phyloP scores from a whole-genome alignment of 1,140 invertebrate species.

The Gryon sp. region DNA sequence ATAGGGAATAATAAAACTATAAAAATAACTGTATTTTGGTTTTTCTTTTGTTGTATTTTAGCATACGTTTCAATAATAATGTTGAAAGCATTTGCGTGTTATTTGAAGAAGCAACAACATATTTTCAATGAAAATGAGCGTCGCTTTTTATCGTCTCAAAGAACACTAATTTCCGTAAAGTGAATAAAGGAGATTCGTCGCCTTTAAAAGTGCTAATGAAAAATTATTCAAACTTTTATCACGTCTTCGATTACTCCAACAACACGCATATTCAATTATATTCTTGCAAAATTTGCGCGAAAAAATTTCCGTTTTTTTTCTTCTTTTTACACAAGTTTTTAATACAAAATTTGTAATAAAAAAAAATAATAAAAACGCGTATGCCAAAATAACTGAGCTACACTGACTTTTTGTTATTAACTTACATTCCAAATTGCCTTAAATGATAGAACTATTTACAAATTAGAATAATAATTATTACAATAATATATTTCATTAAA shows the following conservation, averaged over 20 bases:
- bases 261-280: slow-evolving; percentile 48
- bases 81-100: slow-evolving; percentile 58
- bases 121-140: slow-evolving; percentile 47
- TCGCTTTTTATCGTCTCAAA: slow-evolving; percentile 49
- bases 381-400: slow-evolving; percentile 28
- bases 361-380: slow-evolving; percentile 1
- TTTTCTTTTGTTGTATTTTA: slow-evolving; percentile 16
- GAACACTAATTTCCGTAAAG: slow-evolving; percentile 58
- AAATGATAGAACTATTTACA: slow-evolving; percentile 27
- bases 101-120: slow-evolving; percentile 52
- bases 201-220: slow-evolving; percentile 54
- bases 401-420: not conserved
- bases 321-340: no score
- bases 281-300: not conserved
- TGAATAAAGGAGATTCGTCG: slow-evolving; percentile 58
- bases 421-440: not conserved
- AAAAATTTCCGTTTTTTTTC: not conserved
- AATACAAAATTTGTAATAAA: no score
- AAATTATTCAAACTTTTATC: slow-evolving; percentile 62
- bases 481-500: slow-evolving; percentile 31
- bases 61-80: slow-evolving; percentile 49
- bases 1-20: slow-evolving; percentile 37
- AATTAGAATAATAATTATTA: slow-evolving; percentile 24
- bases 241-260: slow-evolving; percentile 53
- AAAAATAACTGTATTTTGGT: slow-evolving; percentile 44